Percentiles rank a stretch among this genome's conserved stretches.
phyloP scores from a whole-genome alignment of 2,888 invertebrate genomes.

The Meganola albula region DNA sequence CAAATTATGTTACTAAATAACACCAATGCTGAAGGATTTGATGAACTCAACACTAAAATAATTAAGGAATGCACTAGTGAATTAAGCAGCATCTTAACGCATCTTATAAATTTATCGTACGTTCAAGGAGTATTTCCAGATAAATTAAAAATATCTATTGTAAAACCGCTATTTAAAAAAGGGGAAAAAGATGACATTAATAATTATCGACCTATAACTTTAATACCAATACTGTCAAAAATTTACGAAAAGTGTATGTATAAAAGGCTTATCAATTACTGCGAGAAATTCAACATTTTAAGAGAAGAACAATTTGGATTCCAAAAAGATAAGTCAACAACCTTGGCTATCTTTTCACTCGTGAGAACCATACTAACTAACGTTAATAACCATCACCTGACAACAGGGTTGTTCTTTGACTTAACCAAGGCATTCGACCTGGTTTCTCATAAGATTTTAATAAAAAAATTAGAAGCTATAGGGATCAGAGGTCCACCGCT shows the following conservation, averaged over 20 bases:
- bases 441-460: too few relatives aligned
- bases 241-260: neutral
- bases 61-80: neutral
- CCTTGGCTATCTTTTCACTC: too few relatives aligned
- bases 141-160: constrained; percentile 1
- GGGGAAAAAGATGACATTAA: constrained; percentile 1
- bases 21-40: constrained; percentile 3
- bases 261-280: neutral
- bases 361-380: too few relatives aligned
- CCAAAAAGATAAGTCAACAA: neutral
- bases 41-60: constrained; percentile 1
- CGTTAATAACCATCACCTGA: too few relatives aligned
- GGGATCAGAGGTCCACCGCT: too few relatives aligned
- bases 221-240: neutral
- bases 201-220: constrained; percentile 6
- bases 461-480: too few relatives aligned
- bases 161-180: constrained; percentile 5
- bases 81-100: constrained; percentile 1
- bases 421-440: too few relatives aligned
- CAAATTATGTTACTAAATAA: constrained; percentile 2
- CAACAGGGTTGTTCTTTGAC: too few relatives aligned
- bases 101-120: constrained; percentile 3
- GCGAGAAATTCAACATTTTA: neutral
- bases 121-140: constrained; percentile 3
- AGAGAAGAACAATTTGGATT: neutral